These are phyloP conservation scores for Plotosus lineatus DNA, from an alignment of 2,113 vertebrate species.

Conservation along the genomic window DNA sequence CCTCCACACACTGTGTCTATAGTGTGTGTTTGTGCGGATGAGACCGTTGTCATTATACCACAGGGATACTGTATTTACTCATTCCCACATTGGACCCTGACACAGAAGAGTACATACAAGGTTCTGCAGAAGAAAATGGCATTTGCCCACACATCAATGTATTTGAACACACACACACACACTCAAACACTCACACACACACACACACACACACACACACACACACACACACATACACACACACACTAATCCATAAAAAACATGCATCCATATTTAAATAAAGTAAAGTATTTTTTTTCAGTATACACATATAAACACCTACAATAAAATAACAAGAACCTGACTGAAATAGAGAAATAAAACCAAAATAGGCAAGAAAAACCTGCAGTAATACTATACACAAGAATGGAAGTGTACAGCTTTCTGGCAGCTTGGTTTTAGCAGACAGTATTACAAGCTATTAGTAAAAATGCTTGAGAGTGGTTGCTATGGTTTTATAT, in stretches of 20 bases:
- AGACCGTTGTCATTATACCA: conserved; percentile 17
- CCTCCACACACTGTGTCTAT: background rate
- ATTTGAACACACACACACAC: background rate
- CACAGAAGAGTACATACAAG: background rate
- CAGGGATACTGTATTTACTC: background rate
- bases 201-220: no score
- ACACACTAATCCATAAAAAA: background rate
- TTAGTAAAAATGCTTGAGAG: conserved; percentile 78
- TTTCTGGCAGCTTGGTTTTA: conserved; percentile 63
- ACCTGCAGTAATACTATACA: background rate
- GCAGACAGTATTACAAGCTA: conserved; percentile 68
- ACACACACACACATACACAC: no score
- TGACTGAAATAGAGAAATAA: background rate
- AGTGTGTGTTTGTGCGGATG: background rate
- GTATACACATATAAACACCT: background rate
- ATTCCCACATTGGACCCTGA: background rate
- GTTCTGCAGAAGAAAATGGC: background rate
- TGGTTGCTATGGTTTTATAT: conserved; percentile 79
- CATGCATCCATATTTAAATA: background rate
- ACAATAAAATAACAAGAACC: background rate
- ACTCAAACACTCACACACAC: no score
- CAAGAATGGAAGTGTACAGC: background rate
- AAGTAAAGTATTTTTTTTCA: background rate
- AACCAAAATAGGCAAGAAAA: background rate
- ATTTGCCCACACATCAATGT: background rate